Percentiles rank a stretch among this genome's conserved stretches.
Conservation (phyloP, 2,888 invertebrate species). For the Scaptomyza parva region DNA sequence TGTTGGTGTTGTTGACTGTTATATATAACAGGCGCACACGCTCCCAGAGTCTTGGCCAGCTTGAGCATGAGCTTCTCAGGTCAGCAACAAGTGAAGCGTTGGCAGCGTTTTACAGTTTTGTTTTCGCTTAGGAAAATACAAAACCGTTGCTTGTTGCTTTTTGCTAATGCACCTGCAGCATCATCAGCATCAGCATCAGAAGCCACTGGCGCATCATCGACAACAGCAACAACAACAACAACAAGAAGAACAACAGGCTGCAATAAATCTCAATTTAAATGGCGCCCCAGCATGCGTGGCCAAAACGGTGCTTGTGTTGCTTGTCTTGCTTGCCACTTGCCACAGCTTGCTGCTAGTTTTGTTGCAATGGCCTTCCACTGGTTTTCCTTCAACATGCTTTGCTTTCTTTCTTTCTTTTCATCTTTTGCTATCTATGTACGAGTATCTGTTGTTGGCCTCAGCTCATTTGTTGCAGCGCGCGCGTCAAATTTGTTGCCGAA, state of each 20-base stretch:
- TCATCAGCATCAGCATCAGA: slow-evolving; percentile 60
- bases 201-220: slow-evolving; percentile 54
- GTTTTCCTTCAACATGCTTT: slow-evolving; percentile 65
- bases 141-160: slow-evolving; percentile 51
- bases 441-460: slow-evolving; percentile 27
- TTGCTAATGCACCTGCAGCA: slow-evolving; percentile 42
- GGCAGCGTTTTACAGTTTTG: slow-evolving; percentile 74
- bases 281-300: slow-evolving; percentile 83
- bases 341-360: neutral
- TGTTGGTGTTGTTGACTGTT: slow-evolving; percentile 71
- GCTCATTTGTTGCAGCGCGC: slow-evolving; percentile 71
- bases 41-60: slow-evolving; percentile 1
- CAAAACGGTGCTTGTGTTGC: slow-evolving; percentile 67
- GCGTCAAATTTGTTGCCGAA: slow-evolving; percentile 79
- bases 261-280: slow-evolving; percentile 84
- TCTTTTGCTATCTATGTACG: slow-evolving; percentile 31
- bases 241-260: slow-evolving; percentile 66
- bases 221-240: slow-evolving; percentile 36
- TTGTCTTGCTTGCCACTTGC: slow-evolving; percentile 1
- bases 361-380: slow-evolving; percentile 59
- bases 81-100: slow-evolving; percentile 46
- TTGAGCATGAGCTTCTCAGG: slow-evolving; percentile 17
- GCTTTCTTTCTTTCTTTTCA: slow-evolving; percentile 38
- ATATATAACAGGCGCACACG: slow-evolving; percentile 51
- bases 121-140: slow-evolving; percentile 54